Evolutionary conservation across 1,140 invertebrate genomes (phyloP).

Genomic region (Diprion similis): DNA sequence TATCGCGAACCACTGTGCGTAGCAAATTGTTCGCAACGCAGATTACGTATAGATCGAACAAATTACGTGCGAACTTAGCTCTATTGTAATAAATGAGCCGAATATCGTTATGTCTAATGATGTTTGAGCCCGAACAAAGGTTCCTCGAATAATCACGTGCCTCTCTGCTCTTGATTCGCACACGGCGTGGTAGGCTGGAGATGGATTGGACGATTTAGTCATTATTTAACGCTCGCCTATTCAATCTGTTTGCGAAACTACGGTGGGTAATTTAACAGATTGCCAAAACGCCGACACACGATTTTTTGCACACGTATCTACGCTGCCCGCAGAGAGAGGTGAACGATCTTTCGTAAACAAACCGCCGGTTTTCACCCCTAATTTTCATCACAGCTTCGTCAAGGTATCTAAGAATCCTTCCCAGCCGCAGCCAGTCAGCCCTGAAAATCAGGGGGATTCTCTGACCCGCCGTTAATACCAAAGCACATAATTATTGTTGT

Average conservation of each 20-base stretch:
- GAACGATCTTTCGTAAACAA: too few species aligned
- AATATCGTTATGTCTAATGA: not conserved
- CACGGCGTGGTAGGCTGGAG: not conserved
- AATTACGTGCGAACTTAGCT: not conserved
- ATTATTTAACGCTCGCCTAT: not conserved
- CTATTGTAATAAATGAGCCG: not conserved
- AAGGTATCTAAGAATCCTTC: too few species aligned
- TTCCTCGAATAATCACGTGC: not conserved
- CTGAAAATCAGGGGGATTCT: too few species aligned
- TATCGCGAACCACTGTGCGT: not conserved
- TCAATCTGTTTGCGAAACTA: not conserved
- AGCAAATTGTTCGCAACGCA: not conserved
- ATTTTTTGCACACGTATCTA: too few species aligned
- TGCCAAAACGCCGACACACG: too few species aligned
- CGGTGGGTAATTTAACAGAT: not conserved
- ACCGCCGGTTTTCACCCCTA: not conserved
- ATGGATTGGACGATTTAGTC: not conserved
- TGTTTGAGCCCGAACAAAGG: not conserved
- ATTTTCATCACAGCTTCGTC: not conserved
- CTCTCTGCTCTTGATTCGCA: not conserved
- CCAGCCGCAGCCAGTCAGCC: too few species aligned
- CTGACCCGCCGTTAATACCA: too few species aligned
- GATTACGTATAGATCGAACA: not conserved
- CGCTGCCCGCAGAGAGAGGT: too few species aligned
- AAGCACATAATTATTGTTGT: too few species aligned